A percentile compares a stretch with the other conserved stretches of the same genome.
phyloP scores from a whole-genome alignment of 2,113 vertebrate genomes.

The Rattus rattus region DNA sequence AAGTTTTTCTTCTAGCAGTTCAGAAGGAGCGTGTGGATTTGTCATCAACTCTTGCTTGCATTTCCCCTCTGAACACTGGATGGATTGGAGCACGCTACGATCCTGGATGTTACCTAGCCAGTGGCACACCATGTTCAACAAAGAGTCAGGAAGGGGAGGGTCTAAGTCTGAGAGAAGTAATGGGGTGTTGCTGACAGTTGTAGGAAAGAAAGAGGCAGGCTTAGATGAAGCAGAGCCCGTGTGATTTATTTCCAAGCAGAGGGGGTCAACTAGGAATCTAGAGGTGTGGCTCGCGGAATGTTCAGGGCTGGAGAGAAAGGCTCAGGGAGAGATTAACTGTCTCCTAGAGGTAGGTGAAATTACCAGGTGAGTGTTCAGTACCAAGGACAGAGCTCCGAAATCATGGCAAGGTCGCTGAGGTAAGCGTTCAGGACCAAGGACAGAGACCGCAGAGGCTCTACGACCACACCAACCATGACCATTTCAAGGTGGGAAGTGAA shows the following conservation, averaged over 20 bases:
- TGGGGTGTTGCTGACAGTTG: too few relatives aligned
- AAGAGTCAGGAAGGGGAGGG: background rate
- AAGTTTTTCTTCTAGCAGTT: background rate
- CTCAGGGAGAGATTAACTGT: too few relatives aligned
- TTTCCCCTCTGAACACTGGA: background rate
- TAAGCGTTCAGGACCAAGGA: background rate
- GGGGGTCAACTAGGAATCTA: background rate
- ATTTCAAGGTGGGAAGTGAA: background rate
- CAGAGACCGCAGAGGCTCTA: background rate
- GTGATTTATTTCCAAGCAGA: background rate
- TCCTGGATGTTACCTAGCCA: background rate
- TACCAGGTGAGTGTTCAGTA: background rate
- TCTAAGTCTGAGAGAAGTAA: background rate
- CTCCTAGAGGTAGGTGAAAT: background rate
- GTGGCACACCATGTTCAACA: background rate
- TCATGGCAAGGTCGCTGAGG: accelerated
- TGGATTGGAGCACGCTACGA: background rate
- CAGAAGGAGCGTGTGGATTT: background rate
- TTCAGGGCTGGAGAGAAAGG: background rate
- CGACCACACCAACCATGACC: background rate
- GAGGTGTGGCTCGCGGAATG: background rate
- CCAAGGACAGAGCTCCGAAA: background rate
- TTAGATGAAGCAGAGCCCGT: background rate
- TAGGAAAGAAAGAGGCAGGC: background rate
- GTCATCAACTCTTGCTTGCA: background rate